Evolutionary conservation across 2,797 vertebrate genomes (phyloP), one percentile per base, ranked within the genome.

Genomic region (Cynodonichthys magdalenae): DNA sequence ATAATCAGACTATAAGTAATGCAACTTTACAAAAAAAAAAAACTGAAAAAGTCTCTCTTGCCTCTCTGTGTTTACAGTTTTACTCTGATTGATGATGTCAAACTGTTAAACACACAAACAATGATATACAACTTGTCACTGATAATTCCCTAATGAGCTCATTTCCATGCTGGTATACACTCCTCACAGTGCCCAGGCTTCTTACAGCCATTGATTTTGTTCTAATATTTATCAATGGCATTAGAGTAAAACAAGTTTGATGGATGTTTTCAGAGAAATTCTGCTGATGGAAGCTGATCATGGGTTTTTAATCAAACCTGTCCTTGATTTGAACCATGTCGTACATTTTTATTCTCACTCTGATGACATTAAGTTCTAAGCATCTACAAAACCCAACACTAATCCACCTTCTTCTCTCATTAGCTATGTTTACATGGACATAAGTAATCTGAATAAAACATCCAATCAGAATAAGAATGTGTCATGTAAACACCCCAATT

Each of bases 141-240:
- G 81, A 74, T 64, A 63, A 62, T 62, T 52, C 53, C 46, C 59
- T 84, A 73, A 84, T 75, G 59, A 71, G 18, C 66, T 76, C 18
- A 66, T 79, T 75, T 71, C 31, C 54, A 67, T 45, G 68, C 53
- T 47, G 20, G 65, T 71, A 77, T 73, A 78, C 66, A 63, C 60
- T 48, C 54, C 0, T 3, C 53, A 55, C 64, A 58, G 74, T 70
- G 77, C 49, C 56, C 55, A 46, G 56, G 34, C 75, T 49, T 50
- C 49, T 42, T 53, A 58, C 28, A 58, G 64, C 28, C 66, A 83
- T 69, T 72, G 72, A 82, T 86, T 72, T 61, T 15, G 57, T 41
- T 63, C 36, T 46, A 53, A 63, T 59, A 50, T 59, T 39, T 71
- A 49, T 54, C 15, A 34, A n/a, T 74, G 69, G 65, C 52, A 53